phyloP scores from a whole-genome alignment of 2,113 vertebrate species.

The Psittacula cyanocephala region DNA sequence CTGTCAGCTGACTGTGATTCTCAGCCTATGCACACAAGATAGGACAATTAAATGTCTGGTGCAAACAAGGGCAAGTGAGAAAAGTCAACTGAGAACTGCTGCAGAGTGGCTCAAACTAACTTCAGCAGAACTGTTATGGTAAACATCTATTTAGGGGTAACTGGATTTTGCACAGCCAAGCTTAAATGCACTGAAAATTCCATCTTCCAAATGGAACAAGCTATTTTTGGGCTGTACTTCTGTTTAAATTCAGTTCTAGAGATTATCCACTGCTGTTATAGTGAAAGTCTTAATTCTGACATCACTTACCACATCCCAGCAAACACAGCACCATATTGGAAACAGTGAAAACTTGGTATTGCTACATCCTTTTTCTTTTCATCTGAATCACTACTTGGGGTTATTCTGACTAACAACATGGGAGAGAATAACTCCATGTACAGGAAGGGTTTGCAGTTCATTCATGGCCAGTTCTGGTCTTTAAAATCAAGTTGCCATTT shows the following conservation, averaged over 20 bases:
- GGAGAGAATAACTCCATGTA: background rate
- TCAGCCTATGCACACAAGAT: background rate
- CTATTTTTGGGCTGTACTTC: background rate
- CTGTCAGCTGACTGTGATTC: background rate
- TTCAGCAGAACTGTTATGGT: background rate
- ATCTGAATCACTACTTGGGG: background rate
- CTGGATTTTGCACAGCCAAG: constrained; percentile 7
- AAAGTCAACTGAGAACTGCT: background rate
- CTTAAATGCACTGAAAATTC: background rate
- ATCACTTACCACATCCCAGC: background rate
- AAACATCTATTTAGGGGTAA: background rate
- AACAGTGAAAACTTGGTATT: background rate
- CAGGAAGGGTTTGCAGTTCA: background rate
- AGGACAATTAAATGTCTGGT: background rate
- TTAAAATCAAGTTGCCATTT: background rate
- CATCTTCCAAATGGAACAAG: constrained; percentile 8
- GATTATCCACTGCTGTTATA: background rate
- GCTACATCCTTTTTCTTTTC: background rate
- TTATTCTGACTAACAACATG: background rate
- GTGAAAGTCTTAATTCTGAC: background rate
- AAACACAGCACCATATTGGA: background rate
- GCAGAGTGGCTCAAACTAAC: background rate
- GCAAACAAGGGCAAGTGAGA: background rate
- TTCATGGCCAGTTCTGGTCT: background rate
- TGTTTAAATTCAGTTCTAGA: background rate